A percentile compares a stretch with the other conserved stretches of the same genome.
Evolutionary conservation across 2,113 vertebrate genomes (phyloP).

Genomic region (Numenius arquata): DNA sequence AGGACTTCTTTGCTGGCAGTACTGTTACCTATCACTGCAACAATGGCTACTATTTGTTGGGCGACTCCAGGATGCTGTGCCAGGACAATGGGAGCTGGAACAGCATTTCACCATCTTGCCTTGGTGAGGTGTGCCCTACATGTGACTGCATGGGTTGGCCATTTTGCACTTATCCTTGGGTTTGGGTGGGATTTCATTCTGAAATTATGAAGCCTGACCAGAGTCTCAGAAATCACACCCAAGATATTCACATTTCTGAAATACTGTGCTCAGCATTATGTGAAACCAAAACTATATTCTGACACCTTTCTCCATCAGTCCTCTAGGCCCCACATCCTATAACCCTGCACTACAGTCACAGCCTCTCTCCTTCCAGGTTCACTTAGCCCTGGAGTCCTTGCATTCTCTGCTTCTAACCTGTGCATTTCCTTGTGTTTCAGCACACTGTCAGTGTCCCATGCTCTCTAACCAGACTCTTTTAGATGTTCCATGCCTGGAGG

Average conservation of each 20-base stretch:
- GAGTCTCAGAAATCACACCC: background rate
- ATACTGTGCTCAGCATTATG: background rate
- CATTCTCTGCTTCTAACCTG: background rate
- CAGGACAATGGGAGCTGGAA: constrained; percentile 89
- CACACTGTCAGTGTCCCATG: background rate
- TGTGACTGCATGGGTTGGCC: background rate
- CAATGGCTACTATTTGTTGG: constrained; percentile 90
- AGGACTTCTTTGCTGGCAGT: constrained; percentile 86
- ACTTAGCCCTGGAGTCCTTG: background rate
- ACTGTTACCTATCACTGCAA: constrained; percentile 90
- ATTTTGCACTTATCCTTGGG: background rate
- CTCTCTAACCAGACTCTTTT: background rate
- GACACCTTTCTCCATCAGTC: background rate
- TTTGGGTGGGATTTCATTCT: background rate
- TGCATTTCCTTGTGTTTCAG: background rate
- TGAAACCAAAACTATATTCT: background rate
- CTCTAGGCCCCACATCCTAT: background rate
- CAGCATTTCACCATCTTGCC: constrained; percentile 86
- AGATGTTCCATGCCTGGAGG: accelerated
- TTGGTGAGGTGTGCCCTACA: constrained; percentile 77
- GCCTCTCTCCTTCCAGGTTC: background rate
- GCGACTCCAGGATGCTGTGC: constrained; percentile 89
- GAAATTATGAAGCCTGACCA: background rate
- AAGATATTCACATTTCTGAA: background rate
- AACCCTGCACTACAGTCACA: background rate